Evolutionary conservation across 1,140 invertebrate genomes (phyloP).

Genomic region (Pseudobourletiella spinata): DNA sequence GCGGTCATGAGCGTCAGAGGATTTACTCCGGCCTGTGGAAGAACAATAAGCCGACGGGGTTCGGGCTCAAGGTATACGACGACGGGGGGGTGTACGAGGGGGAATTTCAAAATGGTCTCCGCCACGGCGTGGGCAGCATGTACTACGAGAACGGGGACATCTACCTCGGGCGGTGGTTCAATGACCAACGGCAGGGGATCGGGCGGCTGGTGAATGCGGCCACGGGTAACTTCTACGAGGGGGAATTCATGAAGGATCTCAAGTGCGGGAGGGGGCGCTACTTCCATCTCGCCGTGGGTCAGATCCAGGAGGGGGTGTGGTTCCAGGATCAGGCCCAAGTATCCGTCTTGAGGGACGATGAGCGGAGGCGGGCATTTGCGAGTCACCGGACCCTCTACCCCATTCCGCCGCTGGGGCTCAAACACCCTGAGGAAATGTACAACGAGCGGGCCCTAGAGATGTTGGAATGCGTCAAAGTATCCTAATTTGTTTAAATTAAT

Average conservation of each 20-base stretch:
- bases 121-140: conserved; percentile 51
- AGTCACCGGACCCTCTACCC: conserved; percentile 11
- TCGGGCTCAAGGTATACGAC: conserved; percentile 48
- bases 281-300: conserved; percentile 51
- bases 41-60: conserved; percentile 36
- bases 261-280: conserved; percentile 51
- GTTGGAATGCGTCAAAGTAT: conserved; percentile 12
- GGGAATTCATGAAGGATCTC: conserved; percentile 46
- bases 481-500: neutral
- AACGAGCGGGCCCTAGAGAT: conserved; percentile 21
- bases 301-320: conserved; percentile 48
- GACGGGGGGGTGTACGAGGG: conserved; percentile 53
- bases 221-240: conserved; percentile 54
- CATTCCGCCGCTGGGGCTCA: conserved; percentile 19
- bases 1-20: neutral
- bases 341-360: conserved; percentile 19
- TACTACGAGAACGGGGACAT: conserved; percentile 43
- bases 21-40: conserved; percentile 30
- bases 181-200: conserved; percentile 24
- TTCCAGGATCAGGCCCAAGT: conserved; percentile 13
- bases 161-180: conserved; percentile 31
- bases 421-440: conserved; percentile 12
- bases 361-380: neutral
- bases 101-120: conserved; percentile 49
- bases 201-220: conserved; percentile 16